Conservation (phyloP, 2,113 vertebrate species). For the Gymnorhina tibicen region DNA sequence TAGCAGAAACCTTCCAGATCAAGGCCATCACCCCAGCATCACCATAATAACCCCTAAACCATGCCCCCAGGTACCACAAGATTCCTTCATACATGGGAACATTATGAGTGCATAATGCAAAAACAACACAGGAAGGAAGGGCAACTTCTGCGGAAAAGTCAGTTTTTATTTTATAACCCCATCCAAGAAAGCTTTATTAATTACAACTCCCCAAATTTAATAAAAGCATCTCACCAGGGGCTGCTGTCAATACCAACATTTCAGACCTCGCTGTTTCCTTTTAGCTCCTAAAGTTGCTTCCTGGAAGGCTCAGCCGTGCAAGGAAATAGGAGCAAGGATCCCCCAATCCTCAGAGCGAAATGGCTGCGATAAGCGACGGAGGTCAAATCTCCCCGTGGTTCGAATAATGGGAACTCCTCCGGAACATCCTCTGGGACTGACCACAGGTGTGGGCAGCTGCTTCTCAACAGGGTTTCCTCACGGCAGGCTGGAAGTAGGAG, state of each 20-base stretch:
- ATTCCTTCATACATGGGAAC: neutral
- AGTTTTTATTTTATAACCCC: neutral
- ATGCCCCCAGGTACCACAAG: neutral
- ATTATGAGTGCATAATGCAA: neutral
- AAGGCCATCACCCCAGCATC: neutral
- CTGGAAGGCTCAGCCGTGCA: neutral
- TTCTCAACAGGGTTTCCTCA: fast-evolving
- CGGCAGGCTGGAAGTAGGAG: fast-evolving
- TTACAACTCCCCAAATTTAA: neutral
- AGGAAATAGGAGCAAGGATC: neutral
- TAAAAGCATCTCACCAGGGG: neutral
- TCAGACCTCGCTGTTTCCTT: neutral
- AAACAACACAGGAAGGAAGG: neutral
- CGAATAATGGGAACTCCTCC: fast-evolving
- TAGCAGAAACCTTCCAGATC: neutral
- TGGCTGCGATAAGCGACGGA: neutral
- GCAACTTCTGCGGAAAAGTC: neutral
- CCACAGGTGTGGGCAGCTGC: fast-evolving
- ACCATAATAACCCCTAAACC: neutral
- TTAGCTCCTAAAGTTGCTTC: too few relatives aligned
- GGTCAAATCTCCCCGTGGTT: neutral
- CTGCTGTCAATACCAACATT: neutral
- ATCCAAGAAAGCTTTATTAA: neutral
- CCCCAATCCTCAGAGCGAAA: fast-evolving
- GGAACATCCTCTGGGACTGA: neutral